Evolutionary conservation across 37 sponge, comb jelly and placozoan species (phyloP), one percentile per base, ranked within the genome.

Genomic region (Beroe ovata): DNA sequence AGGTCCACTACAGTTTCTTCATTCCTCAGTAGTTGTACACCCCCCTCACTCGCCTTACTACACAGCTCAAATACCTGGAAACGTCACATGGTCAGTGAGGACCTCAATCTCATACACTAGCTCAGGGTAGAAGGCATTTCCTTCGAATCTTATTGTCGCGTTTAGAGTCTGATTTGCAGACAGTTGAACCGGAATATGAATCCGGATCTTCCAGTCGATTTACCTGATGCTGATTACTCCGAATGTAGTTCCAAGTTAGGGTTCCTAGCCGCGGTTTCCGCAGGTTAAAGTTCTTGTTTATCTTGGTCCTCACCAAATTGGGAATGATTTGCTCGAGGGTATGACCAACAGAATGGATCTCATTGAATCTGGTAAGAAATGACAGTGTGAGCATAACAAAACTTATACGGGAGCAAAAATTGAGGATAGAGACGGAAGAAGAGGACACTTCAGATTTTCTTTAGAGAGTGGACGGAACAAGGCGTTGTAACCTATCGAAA

Each of bases 211-310:
- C n/a, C n/a, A n/a, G n/a, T n/a, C n/a, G n/a, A n/a, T 47, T 47
- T 47, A 47, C 54, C 54, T 47, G 54, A 26, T 77, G 42, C 14
- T 33, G 19, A 4, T 42, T 77, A 16, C 54, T 77, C 28, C 47
- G 2, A 40, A 77, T 39, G 54, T 77, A 77, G 84, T 77, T 77
- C 84, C 84, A 77, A 3, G 84, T 77, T 26, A 77, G 8, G 0
- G 84, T 42, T 3, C 84, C 84, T 6, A 33, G 30, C 69, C 36
- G 29, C 16, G 84, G 84, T 25, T 42, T 77, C 28, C 54, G 21
- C 84, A 77, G 54, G 33, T 8, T n/a, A 25, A 77, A 77, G 84
- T 77, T 77, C 33, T 77, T 77, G 47, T 77, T 77, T 42, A 77
- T 22, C 38, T 77, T 77, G 47, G 84, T 36, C 23, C 84, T 42